phyloP scores from a whole-genome alignment of 2,797 vertebrate species.

The Alectoris magna region DNA sequence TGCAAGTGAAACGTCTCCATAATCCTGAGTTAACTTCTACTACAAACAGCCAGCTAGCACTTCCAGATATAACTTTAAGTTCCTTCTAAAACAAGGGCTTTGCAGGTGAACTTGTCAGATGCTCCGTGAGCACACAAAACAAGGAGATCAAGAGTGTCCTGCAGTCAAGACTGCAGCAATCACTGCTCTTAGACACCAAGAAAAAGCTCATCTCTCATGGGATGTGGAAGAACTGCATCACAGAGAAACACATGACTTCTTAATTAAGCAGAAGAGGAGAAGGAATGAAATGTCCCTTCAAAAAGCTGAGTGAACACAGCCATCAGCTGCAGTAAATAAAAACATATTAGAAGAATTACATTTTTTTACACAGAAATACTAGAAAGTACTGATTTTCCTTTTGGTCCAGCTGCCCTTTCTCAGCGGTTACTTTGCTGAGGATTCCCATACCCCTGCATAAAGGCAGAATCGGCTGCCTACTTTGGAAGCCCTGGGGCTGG shows the following conservation, averaged over 20 bases:
- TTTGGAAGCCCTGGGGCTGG: neutral
- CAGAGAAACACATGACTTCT: neutral
- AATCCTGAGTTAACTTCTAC: neutral
- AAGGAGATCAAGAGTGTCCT: neutral
- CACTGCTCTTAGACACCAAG: neutral
- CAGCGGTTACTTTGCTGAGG: neutral
- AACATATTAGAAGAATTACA: neutral
- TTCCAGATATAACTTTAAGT: neutral
- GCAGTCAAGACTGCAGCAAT: neutral
- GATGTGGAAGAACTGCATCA: conserved; percentile 8
- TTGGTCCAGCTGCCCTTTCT: neutral
- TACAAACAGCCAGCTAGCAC: neutral
- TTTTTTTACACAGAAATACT: neutral
- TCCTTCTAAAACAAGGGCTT: neutral
- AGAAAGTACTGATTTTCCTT: neutral
- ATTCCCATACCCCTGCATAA: neutral
- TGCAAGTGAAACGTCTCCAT: neutral
- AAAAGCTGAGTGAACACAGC: conserved; percentile 20
- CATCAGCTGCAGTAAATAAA: neutral
- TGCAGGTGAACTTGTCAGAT: neutral
- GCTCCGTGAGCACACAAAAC: neutral
- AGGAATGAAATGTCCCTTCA: neutral
- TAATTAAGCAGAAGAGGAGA: neutral
- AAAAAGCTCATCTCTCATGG: neutral
- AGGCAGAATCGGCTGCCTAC: neutral